Base-by-base conservation (phyloP, 2,888 invertebrate genomes). In the Zygaena filipendulae region DNA sequence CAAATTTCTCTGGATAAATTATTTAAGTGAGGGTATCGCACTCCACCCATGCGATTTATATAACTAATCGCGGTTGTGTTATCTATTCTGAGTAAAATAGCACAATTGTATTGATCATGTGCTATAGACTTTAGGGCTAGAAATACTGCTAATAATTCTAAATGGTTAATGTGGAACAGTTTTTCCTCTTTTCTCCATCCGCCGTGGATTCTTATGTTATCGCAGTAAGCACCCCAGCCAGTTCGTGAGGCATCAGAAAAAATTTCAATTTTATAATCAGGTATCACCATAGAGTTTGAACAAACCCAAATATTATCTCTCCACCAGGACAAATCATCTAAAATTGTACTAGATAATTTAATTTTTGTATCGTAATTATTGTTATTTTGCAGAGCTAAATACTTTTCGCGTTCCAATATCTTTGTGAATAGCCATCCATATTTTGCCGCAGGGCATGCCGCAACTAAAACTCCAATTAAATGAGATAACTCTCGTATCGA, bases 341-440 rank as follows among this genome's bases (percentile, higher is more conserved):
- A n/a, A n/a, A n/a, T n/a, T n/a, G n/a, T n/a, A n/a, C n/a, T n/a
- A n/a, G n/a, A n/a, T n/a, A n/a, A n/a, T n/a, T n/a, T n/a, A n/a
- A n/a, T n/a, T n/a, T n/a, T n/a, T n/a, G n/a, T n/a, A n/a, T n/a
- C n/a, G 14, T 29, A 19, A 16, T 27, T 23, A 18, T 28, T 3
- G 9, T 23, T 5, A 4, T 23, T 18, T 21, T 16, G 18, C 9
- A 36, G 10, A 2, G 14, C 12, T 8, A 40, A 11, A n/a, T 22
- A 37, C 26, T 40, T 37, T 21, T 28, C 16, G 6, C 35, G 12
- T 26, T 40, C 39, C 5, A 40, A n/a, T 2, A 9, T 23, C 13
- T 37, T 35, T 4, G 37, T 40, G 12, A 32, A 37, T 3, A 40
- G 5, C 33, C 35, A 36, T 9, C 30, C 23, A 14, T 31, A 35